Evolutionary conservation across 2,888 invertebrate genomes (phyloP), one percentile per base, ranked within the genome.

Genomic region (Tachystola acroxantha): DNA sequence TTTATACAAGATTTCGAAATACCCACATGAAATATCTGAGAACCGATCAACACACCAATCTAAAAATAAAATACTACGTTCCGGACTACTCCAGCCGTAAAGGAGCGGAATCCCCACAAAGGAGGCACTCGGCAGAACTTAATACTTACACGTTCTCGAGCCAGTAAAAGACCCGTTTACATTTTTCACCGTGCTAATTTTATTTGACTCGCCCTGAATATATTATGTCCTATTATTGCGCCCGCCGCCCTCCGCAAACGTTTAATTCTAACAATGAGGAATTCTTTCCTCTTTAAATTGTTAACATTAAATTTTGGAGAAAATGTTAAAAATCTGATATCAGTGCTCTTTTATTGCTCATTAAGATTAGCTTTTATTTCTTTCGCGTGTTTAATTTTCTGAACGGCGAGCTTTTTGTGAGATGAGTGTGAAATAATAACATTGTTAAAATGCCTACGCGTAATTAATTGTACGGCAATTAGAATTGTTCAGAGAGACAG

Each of bases 171-270:
- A 65, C 64, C 68, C 85, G 81, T 82, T 85, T 79, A 85, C 81
- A 86, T 86, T 85, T 85, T 85, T 85, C 79, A 81, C 73, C 80
- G 82, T 81, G 77, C 86, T 86, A 85, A 86, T 86, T 86, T 85
- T 82, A 85, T 85, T 85, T 85, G 80, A 81, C 84, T 84, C 77
- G 62, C 64, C 77, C 73, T 81, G 85, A 85, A 86, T 85, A 84
- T 85, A 86, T 85, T 85, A 85, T 82, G 69, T 66, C 75, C 78
- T 79, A 82, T 85, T 84, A 86, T 81, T 77, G 74, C 77, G 56
- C 64, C 57, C 42, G 64, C 55, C 70, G 44, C 75, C 76, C 81
- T 75, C 68, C 61, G 49, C 65, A 57, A 64, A 64, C 77, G 68
- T 72, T 80, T 80, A 78, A 79, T 70, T 76, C 74, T 64, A 75